Base-by-base conservation (phyloP, 2,797 vertebrate species). In the Psittacula echo region DNA sequence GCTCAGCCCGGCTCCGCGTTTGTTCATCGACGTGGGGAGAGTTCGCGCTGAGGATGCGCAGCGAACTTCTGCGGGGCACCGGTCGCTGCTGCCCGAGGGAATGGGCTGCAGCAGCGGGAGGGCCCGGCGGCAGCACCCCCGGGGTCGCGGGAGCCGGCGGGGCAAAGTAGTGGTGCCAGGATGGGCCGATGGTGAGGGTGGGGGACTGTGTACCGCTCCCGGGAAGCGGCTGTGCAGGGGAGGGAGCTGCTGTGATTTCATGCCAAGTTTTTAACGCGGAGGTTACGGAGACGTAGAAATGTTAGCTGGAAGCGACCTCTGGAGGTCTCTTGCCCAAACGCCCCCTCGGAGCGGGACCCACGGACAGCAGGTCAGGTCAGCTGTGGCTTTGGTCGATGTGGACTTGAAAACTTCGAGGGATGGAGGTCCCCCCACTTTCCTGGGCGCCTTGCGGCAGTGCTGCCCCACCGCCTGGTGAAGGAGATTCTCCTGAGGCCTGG, bases 231-330 rank as follows among this genome's bases (percentile, higher is more conserved):
- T n/a, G 32, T 3, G 10, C 30, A 2, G 41, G 37, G 37, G 13
- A 56, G 29, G 41, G 53, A 66, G 23, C 29, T 67, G 72, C 47
- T 26, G 75, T 51, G 3, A 13, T 67, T 73, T 77, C 56, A n/a
- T 29, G 51, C 24, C 56, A 20, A 5, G 13, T 50, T 22, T 79
- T 89, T 62, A 30, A 42, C 4, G 41, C 3, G 61, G 64, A 76
- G 67, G 47, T 93, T 68, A 42, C 8, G 27, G 53, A 85, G 51
- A 70, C 65, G 5, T 29, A 42, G 88, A 95, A 95, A 74, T 74
- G 76, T 93, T 88, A 88, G 70, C 90, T 94, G 92, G 90, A 96
- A 88, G 96, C 96, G 93, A 96, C 96, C 96, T 93, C 96, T 96
- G 96, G 95, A 95, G 96, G 96, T 93, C 86, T 95, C 70, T n/a